Conservation (phyloP, 2,888 invertebrate genomes). For the Allygus modestus region DNA sequence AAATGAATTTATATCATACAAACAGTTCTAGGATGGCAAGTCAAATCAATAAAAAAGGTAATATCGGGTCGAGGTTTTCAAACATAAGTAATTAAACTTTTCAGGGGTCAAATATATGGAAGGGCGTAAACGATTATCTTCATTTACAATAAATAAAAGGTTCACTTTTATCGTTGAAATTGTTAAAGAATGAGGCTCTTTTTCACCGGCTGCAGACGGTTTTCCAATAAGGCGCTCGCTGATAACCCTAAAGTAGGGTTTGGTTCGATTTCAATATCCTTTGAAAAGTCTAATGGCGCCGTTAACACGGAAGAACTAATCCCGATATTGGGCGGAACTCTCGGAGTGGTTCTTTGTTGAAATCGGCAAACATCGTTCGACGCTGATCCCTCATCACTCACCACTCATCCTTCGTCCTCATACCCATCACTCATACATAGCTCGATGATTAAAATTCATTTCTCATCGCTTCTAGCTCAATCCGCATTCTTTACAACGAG, state of each 20-base stretch:
- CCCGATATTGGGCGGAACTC: conserved; percentile 38
- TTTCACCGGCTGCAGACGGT: conserved; percentile 26
- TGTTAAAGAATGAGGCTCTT: conserved; percentile 18
- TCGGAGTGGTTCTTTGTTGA: conserved; percentile 21
- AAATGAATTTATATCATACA: too few species aligned
- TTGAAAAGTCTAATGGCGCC: conserved; percentile 43
- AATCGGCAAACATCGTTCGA: conserved; percentile 13
- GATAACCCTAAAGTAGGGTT: conserved; percentile 43
- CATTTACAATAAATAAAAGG: conserved; percentile 33
- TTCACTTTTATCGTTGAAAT: conserved; percentile 33
- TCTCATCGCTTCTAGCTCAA: too few species aligned
- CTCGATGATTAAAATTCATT: too few species aligned
- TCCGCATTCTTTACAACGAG: too few species aligned
- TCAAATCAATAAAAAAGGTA: too few species aligned
- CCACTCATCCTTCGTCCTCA: not conserved
- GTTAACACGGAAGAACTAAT: conserved; percentile 45
- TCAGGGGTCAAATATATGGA: too few species aligned
- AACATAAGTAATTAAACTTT: too few species aligned
- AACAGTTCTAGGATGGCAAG: too few species aligned
- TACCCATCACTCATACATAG: not conserved
- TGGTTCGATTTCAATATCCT: conserved; percentile 45
- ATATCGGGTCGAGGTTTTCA: too few species aligned
- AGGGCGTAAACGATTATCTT: not conserved
- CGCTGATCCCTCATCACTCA: not conserved
- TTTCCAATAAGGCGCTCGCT: conserved; percentile 25